phyloP scores from a whole-genome alignment of 2,888 invertebrate species.

The Syrista parreyssii region DNA sequence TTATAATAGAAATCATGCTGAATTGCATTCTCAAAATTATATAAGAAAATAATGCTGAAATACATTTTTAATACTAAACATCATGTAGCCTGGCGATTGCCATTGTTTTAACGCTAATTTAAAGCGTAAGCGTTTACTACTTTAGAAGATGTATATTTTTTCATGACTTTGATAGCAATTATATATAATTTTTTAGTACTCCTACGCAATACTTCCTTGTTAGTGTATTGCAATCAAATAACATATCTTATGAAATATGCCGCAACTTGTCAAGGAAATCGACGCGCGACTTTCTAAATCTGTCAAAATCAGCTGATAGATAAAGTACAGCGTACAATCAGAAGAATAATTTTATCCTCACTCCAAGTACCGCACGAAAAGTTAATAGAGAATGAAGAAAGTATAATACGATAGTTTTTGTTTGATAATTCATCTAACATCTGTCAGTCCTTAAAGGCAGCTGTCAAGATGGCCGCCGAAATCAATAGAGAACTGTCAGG shows the following conservation, averaged over 20 bases:
- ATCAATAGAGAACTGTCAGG: slow-evolving; percentile 52
- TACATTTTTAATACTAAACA: not conserved
- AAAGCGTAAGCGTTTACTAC: not conserved
- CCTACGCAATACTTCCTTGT: not conserved
- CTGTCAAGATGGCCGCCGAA: slow-evolving; percentile 49
- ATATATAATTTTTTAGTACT: not conserved
- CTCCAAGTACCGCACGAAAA: not conserved
- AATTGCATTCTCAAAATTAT: not conserved
- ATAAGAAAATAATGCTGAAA: not conserved
- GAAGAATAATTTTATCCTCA: not conserved
- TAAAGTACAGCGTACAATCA: not conserved
- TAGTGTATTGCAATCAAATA: not conserved
- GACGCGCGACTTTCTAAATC: not conserved
- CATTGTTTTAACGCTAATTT: not conserved
- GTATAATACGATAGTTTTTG: not conserved
- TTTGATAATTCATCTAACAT: not conserved
- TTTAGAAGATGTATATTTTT: not conserved
- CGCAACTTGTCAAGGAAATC: not conserved
- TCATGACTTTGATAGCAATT: not conserved
- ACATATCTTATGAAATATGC: not conserved
- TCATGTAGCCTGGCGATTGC: not conserved
- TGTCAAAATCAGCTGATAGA: not conserved
- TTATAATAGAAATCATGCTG: not conserved
- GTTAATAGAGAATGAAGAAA: not conserved
- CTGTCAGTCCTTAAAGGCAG: not conserved